A percentile compares a stretch with the other conserved stretches of the same genome.
Conservation (phyloP, 2,888 invertebrate genomes). For the Lacanobia oleracea region DNA sequence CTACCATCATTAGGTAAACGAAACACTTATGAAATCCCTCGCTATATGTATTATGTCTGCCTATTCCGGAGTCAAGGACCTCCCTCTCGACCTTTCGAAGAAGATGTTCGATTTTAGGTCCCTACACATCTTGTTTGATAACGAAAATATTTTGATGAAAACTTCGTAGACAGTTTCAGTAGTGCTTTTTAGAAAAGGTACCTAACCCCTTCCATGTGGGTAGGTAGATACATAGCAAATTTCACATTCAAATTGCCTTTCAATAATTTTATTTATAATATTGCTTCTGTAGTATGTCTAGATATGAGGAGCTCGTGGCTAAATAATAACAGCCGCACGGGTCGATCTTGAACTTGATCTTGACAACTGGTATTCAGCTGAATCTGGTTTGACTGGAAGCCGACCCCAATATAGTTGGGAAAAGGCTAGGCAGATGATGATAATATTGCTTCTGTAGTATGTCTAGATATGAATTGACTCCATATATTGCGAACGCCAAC, state of each 20-base stretch:
- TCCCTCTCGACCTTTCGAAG: slow-evolving; percentile 18
- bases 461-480: no score
- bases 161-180: background rate
- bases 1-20: slow-evolving; percentile 44
- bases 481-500: no score
- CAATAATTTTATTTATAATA: background rate
- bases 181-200: background rate
- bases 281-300: background rate
- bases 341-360: no score
- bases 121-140: slow-evolving; percentile 2
- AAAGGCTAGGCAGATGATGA: no score
- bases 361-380: no score
- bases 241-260: background rate
- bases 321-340: no score
- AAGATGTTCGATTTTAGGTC: background rate
- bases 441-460: no score
- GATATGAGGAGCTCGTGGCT: no score
- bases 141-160: background rate
- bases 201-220: no score
- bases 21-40: slow-evolving; percentile 35
- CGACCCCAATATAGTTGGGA: no score
- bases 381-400: no score
- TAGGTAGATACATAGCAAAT: background rate
- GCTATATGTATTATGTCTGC: slow-evolving; percentile 27
- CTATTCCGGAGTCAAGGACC: slow-evolving; percentile 20